Base-by-base conservation (phyloP, 2,113 vertebrate species). In the Platycercus adscitus region DNA sequence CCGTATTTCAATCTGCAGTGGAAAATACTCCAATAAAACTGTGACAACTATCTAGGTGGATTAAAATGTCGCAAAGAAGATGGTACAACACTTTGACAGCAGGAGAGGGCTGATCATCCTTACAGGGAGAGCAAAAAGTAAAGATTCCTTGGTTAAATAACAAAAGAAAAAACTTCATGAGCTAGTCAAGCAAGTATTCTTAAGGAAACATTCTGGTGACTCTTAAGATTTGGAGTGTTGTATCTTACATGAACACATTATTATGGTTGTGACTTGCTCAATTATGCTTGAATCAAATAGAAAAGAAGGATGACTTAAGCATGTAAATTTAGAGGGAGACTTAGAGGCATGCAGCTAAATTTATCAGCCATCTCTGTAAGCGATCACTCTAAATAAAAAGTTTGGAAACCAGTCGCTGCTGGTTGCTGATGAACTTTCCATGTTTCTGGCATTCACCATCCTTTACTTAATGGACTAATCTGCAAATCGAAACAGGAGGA, bases 281-380 rank as follows among this genome's bases (percentile, higher is more conserved):
- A 83, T 96, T 96, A 92, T 50, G 53, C 71, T 58, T 26, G 52
- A 97, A 97, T 96, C 89, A 93, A 91, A 68, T 35, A 76, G 85
- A 81, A 91, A 93, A 94, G 84, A 94, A 86, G 91, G 88, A 96
- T 96, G 91, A 96, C 93, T 92, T 96, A 94, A 96, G 79, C 70
- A 39, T 86, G 92, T 97, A 96, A 93, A 97, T 97, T 96, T 95
- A 96, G 96, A 96, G 94, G 46, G 96, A 93, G 86, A 71, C 61
- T 94, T 95, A 29, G 91, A 96, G 87, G 95, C 55, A 88, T 69
- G 68, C 86, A 83, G 95, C 97, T 97, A 97, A 97, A 97, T 97
- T 96, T 91, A 95, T 94, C 96, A 93, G 80, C 83, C 88, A 93
- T 95, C 81, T 94, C 88, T 95, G 83, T 75, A 86, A 96, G 91